Evolutionary conservation across 2,113 vertebrate genomes (phyloP).

Genomic region (Clupea harengus): DNA sequence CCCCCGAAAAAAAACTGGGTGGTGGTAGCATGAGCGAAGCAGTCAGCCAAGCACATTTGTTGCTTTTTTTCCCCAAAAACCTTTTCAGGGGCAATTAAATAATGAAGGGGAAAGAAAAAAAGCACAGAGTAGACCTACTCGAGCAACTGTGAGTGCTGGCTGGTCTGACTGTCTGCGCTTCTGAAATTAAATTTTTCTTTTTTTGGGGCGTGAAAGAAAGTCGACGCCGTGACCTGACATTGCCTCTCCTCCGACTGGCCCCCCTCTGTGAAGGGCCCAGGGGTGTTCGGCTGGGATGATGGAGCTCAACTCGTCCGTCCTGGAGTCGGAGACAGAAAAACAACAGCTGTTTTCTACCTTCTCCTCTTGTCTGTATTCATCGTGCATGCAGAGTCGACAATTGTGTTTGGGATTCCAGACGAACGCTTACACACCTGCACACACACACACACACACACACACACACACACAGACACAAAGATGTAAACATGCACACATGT

Average conservation of each 20-base stretch:
- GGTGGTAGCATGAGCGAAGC: background rate
- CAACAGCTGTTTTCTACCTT: constrained; percentile 8
- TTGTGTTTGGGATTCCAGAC: constrained; percentile 9
- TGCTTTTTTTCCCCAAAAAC: background rate
- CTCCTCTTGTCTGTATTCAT: constrained; percentile 3
- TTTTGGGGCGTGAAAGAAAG: background rate
- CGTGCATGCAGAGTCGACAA: background rate
- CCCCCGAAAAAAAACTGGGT: background rate
- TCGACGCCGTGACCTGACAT: background rate
- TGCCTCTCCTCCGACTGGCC: background rate
- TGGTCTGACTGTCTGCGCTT: background rate
- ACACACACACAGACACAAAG: background rate
- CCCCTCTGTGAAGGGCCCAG: background rate
- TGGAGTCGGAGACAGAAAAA: background rate
- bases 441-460: background rate
- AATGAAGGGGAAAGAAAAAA: background rate
- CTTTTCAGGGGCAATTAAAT: background rate
- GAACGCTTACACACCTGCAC: background rate
- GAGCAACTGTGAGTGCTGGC: background rate
- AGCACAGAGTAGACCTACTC: background rate
- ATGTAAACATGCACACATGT: background rate
- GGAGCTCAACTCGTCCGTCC: background rate
- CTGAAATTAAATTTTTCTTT: background rate
- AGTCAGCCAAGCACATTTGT: background rate
- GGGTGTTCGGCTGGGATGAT: background rate